Evolutionary conservation across 2,113 vertebrate genomes (phyloP), one percentile per base, ranked within the genome.

Genomic region (Herpetotheres cachinnans): DNA sequence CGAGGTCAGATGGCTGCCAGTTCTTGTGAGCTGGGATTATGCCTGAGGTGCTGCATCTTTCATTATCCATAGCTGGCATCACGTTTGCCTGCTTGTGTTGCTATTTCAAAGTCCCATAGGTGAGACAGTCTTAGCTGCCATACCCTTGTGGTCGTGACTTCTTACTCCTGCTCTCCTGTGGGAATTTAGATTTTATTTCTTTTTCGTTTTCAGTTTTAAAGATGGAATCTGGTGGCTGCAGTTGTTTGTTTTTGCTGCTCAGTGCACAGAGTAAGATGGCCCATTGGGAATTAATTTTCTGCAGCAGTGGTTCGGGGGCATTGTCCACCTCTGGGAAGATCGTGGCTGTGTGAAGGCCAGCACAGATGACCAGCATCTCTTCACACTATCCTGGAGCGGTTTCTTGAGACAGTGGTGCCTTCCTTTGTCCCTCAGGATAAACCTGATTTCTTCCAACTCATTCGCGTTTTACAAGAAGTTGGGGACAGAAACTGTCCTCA

Each of bases 291-390:
- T 38, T 52, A 55, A 74, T 78, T 82, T 86, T 90, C 74, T 59
- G 29, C 40, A 72, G 67, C n/a, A 63, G 58, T 5, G 11, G 7
- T 4, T 83, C 27, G 13, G 22, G 38, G 22, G 21, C 3, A 3
- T 40, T 76, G 20, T 13, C 80, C 54, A 25, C 10, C 46, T 82
- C 25, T 52, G 46, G 32, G 36, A 78, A 71, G 38, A 30, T 10
- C 0, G 0, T 46, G 58, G 10, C 19, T 6, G 3, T 0, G 3
- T 50, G 56, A 76, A 71, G 32, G 26, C 47, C 65, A n/a, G 56
- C 25, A 58, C 13, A 63, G 38, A 72, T 11, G 25, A 30, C 58
- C 54, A 69, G 10, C 27, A 65, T 55, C 40, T 77, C 42, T 72
- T 82, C 58, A 40, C 16, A 25, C 10, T 24, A 7, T 50, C 21